Evolutionary conservation across 2,888 invertebrate genomes (phyloP).

Genomic region (Fissipunctia ypsillon): DNA sequence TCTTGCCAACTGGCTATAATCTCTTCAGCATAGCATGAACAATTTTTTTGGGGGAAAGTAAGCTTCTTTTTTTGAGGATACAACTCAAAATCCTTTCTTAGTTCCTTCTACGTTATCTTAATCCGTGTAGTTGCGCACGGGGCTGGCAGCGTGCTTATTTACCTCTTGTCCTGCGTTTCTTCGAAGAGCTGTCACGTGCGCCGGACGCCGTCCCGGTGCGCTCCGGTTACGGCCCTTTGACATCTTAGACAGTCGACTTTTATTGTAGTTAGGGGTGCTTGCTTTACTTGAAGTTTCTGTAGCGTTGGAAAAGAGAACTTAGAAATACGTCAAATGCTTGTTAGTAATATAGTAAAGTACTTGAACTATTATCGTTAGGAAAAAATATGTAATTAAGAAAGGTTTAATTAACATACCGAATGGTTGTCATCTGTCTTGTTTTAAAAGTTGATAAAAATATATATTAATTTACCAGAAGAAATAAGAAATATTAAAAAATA

Average conservation of each 20-base stretch:
- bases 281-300: background rate
- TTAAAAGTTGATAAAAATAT: no score
- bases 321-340: no score
- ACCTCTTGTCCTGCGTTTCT: constrained; percentile 35
- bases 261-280: constrained; percentile 1
- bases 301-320: background rate
- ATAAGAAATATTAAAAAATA: no score
- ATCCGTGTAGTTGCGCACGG: constrained; percentile 41
- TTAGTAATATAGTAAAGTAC: no score
- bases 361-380: no score
- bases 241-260: constrained; percentile 1
- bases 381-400: no score
- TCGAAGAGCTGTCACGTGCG: constrained; percentile 48
- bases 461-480: no score
- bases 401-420: no score
- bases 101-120: background rate
- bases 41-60: background rate
- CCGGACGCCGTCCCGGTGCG: constrained; percentile 6
- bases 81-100: background rate
- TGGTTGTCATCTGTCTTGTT: no score
- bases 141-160: constrained; percentile 50
- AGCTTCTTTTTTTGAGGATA: background rate
- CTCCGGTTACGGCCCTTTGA: constrained; percentile 17
- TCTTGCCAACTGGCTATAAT: background rate
- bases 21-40: background rate